A percentile compares a stretch with the other conserved stretches of the same genome.
Evolutionary conservation across 2,113 vertebrate genomes (phyloP).

Genomic region (Psephotus haematonotus): DNA sequence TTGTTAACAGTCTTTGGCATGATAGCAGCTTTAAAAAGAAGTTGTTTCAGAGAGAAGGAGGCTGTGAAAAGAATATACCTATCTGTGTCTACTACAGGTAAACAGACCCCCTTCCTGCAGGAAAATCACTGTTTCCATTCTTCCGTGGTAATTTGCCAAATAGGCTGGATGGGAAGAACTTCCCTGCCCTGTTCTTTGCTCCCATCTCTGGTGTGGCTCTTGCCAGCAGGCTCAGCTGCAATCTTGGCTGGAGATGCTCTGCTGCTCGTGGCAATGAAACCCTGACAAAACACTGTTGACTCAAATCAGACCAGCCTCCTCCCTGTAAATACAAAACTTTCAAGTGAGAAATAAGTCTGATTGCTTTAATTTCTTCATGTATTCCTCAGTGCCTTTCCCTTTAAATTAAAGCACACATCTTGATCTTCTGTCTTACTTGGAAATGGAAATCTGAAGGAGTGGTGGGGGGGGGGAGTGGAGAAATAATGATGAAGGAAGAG

Average conservation of each 20-base stretch:
- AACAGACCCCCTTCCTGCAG: background rate
- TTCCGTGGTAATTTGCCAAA: background rate
- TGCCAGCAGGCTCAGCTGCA: background rate
- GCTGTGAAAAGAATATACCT: background rate
- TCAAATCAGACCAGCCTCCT: background rate
- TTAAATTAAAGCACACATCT: slow-evolving; percentile 29
- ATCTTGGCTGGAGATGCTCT: background rate
- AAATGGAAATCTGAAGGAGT: slow-evolving; percentile 59
- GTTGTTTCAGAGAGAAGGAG: background rate
- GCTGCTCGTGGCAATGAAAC: background rate
- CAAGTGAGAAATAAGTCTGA: background rate
- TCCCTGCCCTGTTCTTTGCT: background rate
- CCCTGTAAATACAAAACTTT: background rate
- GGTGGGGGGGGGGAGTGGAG: slow-evolving; percentile 47
- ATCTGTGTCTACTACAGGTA: background rate
- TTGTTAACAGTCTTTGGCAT: background rate
- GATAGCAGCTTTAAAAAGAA: background rate
- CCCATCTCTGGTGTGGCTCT: background rate
- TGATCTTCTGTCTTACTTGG: slow-evolving; percentile 35
- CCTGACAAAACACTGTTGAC: background rate
- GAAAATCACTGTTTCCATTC: background rate
- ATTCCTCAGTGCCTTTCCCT: slow-evolving; percentile 18
- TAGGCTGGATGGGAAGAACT: background rate
- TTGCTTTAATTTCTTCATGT: slow-evolving; percentile 4
- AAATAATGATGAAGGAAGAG: slow-evolving; percentile 52